Base-by-base conservation (phyloP, 1,140 invertebrate species). In the Antheraea mylitta region DNA sequence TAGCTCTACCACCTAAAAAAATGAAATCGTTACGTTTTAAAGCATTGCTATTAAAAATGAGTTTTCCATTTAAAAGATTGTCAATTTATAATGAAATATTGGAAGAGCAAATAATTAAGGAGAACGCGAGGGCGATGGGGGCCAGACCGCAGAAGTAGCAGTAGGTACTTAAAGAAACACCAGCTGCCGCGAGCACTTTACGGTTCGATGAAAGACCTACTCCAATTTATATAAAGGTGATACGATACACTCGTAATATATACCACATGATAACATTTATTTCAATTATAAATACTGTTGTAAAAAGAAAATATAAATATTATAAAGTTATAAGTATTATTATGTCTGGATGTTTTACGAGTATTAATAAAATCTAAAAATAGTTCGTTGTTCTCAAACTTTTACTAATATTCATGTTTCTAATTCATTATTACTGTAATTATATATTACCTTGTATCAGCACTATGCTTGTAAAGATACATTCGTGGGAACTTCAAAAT, bases 41-140 rank as follows among this genome's bases (percentile, higher is more conserved):
- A 42, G 37, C 16, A 11, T 64, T 38, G 18, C 36, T 36, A 30
- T 9, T 53, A 11, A 53, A 53, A 53, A 53, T 16, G 45, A 13
- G 13, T 53, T 13, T 53, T 53, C 16, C 16, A 13, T 53, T 53
- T 53, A 16, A 65, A 48, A n/a, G 38, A 65, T 65, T 65, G n/a
- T 22, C 64, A 19, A 65, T 65, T 36, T 11, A 18, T 79, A 81
- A 80, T 80, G 75, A 80, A 83, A 81, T 78, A 80, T 73, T 71
- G 72, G 69, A 37, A 78, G 77, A 77, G 69, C 74, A 80, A 84
- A 85, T 86, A 84, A 88, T 85, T 75, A 86, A 79, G 76, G 77
- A 73, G 67, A 71, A 68, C 72, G 66, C 68, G 64, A 63, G 69
- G 22, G 60, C 30, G 66, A n/a, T 18, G 67, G 45, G 22, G 61